Evolutionary conservation across 2,113 vertebrate genomes (phyloP), one percentile per base, ranked within the genome.

Genomic region (Xiphophorus hellerii): DNA sequence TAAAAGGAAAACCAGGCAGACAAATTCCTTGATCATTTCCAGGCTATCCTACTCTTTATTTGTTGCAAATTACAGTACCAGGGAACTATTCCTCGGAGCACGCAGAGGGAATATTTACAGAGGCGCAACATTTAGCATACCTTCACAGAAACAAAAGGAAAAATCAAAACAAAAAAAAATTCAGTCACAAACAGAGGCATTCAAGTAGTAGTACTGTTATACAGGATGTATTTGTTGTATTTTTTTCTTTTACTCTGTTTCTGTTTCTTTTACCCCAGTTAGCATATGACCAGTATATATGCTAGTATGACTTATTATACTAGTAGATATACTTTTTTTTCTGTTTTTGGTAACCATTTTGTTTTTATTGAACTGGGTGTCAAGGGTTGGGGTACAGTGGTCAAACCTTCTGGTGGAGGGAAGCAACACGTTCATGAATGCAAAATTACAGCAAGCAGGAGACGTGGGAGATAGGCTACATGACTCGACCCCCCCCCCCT

Each of bases 11-110:
- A 77, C 14, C 30, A 79, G 61, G 11, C 69, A 74, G 76, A 74
- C 72, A 74, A 54, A 27, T 54, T 9, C 51, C 28, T 64, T 79
- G 77, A 86, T 96, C 95, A 97, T 97, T 96, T 98, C 96, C 97
- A 99, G 96, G 96, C 97, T 99, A 99, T 96, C 97, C 98, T 99
- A 99, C 96, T 96, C 97, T 99, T 99, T 99, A 99, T 99, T 99
- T 98, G 98, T 99, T 99, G 97, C 97, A 98, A 99, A 99, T 97
- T 98, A 99, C 97, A 98, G 97, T 98, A 98, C 97, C 98, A 97
- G 97, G 96, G 97, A 98, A 98, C 97, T 99, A 97, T 97, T 97
- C 97, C 96, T 96, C 93, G 93, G 96, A 98, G 97, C 96, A 98
- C 97, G 96, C 91, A 97, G 96, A 96, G 88, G 89, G 97, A 96